Evolutionary conservation across 2,888 invertebrate genomes (phyloP).

Genomic region (Hermaeophaga mercurialis): DNA sequence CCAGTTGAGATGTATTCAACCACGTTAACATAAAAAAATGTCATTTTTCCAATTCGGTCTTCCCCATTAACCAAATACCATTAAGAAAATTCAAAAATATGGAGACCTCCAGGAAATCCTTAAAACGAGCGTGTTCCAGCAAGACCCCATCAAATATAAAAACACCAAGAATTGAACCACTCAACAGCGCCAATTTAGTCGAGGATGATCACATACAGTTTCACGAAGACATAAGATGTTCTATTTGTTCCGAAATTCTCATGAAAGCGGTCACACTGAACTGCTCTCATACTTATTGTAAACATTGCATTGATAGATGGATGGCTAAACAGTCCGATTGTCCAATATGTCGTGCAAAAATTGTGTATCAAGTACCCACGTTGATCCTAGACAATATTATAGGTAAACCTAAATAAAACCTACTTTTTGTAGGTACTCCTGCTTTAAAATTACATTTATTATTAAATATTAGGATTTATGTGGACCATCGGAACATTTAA

Average conservation of each 20-base stretch:
- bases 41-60: neutral
- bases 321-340: constrained; percentile 70
- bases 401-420: constrained; percentile 2
- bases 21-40: neutral
- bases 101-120: neutral
- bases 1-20: neutral
- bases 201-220: neutral
- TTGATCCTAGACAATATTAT: constrained; percentile 5
- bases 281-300: constrained; percentile 78
- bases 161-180: neutral
- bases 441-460: too few species aligned
- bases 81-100: neutral
- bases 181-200: neutral
- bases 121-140: neutral
- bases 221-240: constrained; percentile 68
- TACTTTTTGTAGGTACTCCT: neutral
- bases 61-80: neutral
- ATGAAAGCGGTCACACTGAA: constrained; percentile 70
- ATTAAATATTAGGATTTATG: too few species aligned
- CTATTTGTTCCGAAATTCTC: constrained; percentile 76
- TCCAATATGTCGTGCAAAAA: constrained; percentile 67
- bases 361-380: constrained; percentile 58
- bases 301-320: constrained; percentile 73
- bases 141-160: neutral
- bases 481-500: too few species aligned